Evolutionary conservation across 1,140 invertebrate species (phyloP).

Genomic region (Coenobita brevimanus): DNA sequence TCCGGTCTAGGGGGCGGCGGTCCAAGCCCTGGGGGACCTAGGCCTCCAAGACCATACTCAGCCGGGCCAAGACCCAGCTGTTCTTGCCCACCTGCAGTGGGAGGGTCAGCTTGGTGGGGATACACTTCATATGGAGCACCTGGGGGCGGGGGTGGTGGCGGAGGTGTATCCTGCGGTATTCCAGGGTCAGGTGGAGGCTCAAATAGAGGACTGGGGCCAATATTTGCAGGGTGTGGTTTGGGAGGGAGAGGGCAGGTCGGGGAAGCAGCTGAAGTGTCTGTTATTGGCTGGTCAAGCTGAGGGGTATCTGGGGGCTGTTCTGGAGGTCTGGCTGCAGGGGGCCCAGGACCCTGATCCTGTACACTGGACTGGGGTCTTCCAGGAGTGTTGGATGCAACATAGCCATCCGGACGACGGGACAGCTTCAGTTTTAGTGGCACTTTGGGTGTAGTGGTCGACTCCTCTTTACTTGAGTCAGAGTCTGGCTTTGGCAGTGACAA

Average conservation of each 20-base stretch:
- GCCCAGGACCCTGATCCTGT: conserved; percentile 64
- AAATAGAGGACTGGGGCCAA: background rate
- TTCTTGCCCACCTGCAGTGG: conserved; percentile 6
- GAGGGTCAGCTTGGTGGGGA: conserved; percentile 4
- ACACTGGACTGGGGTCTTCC: conserved; percentile 27
- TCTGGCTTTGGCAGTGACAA: conserved; percentile 44
- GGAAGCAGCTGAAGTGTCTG: background rate
- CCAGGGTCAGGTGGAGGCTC: background rate
- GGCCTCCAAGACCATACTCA: conserved; percentile 25
- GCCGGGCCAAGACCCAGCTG: conserved; percentile 23
- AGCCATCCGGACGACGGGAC: conserved; percentile 60
- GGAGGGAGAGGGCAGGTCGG: background rate
- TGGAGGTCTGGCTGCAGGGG: conserved; percentile 58
- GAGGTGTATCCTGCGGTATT: conserved; percentile 6
- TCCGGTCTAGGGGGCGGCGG: conserved; percentile 5
- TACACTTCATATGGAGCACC: background rate
- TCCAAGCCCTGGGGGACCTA: conserved; percentile 7
- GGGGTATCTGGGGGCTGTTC: conserved; percentile 47
- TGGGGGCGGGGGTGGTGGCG: background rate
- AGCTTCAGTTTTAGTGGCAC: conserved; percentile 67
- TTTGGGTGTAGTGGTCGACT: conserved; percentile 17
- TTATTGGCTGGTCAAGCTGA: background rate
- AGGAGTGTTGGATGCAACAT: conserved; percentile 63
- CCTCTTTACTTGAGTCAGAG: conserved; percentile 38
- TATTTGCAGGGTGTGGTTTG: background rate